These are phyloP conservation scores for Diabrotica undecimpunctata DNA, from an alignment of 1,140 invertebrate species.

Conservation along the genomic window DNA sequence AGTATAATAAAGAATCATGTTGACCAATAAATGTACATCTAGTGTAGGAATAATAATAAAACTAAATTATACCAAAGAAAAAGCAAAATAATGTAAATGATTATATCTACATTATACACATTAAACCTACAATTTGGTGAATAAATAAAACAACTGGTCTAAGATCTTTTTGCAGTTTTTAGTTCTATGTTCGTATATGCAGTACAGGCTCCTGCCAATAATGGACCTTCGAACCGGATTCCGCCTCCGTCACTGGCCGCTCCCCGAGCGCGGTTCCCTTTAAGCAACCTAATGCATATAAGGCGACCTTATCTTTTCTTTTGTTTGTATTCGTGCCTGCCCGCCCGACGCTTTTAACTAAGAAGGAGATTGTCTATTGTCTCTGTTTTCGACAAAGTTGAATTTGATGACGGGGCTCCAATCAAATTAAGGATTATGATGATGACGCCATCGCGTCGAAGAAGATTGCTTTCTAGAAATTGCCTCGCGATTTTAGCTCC, in stretches of 20 bases:
- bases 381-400: constrained; percentile 9
- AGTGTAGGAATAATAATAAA: no score
- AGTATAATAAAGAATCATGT: no score
- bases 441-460: neutral
- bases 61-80: no score
- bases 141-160: no score
- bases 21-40: no score
- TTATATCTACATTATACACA: no score
- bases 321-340: constrained; percentile 30
- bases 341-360: constrained; percentile 14
- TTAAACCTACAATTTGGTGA: no score
- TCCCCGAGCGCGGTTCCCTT: constrained; percentile 26
- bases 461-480: neutral
- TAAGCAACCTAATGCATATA: constrained; percentile 42
- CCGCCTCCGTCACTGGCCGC: neutral
- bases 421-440: constrained; percentile 1
- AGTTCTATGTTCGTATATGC: no score
- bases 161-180: no score
- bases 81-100: no score
- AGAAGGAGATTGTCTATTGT: constrained; percentile 17
- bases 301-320: constrained; percentile 38
- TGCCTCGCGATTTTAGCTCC: neutral
- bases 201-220: no score
- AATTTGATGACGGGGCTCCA: constrained; percentile 11
- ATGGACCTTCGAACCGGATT: no score